Percentiles rank a stretch among this genome's conserved stretches.
These are phyloP conservation scores for Ectropis crepuscularia DNA, from an alignment of 2,888 invertebrate genomes.

Conservation along the genomic window DNA sequence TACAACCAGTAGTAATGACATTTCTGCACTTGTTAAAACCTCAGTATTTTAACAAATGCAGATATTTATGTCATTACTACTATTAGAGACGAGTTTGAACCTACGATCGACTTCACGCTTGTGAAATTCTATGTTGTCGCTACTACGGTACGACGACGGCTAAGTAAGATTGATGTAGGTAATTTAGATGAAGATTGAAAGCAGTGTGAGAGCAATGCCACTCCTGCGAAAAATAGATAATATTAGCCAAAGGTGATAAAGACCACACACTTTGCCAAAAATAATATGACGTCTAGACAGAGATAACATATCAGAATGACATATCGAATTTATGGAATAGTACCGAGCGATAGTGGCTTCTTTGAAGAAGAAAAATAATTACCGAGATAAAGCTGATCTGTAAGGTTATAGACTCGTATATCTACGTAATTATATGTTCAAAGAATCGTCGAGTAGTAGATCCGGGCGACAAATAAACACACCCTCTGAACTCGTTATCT, in stretches of 20 bases:
- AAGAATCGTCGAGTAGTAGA: background rate
- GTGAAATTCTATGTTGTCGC: no score
- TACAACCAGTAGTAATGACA: no score
- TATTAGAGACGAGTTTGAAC: no score
- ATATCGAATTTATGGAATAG: conserved; percentile 34
- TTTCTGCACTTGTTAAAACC: no score
- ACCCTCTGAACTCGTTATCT: conserved; percentile 34
- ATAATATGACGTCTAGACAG: conserved; percentile 34
- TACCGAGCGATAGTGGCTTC: conserved; percentile 31
- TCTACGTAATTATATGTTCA: background rate
- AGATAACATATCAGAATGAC: conserved; percentile 30
- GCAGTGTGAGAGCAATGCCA: background rate
- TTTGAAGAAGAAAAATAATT: conserved; percentile 18
- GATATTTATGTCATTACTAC: no score
- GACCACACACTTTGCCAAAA: conserved; percentile 33
- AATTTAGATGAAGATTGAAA: no score
- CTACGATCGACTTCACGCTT: no score
- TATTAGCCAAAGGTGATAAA: conserved; percentile 20
- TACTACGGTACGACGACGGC: no score
- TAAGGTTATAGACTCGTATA: conserved; percentile 12
- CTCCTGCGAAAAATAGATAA: conserved; percentile 2
- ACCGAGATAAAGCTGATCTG: conserved; percentile 18
- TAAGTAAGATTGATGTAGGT: background rate
- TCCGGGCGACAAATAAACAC: conserved; percentile 17
- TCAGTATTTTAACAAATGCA: no score